Conservation (phyloP, 2,113 vertebrate genomes). For the Hyaena hyaena region DNA sequence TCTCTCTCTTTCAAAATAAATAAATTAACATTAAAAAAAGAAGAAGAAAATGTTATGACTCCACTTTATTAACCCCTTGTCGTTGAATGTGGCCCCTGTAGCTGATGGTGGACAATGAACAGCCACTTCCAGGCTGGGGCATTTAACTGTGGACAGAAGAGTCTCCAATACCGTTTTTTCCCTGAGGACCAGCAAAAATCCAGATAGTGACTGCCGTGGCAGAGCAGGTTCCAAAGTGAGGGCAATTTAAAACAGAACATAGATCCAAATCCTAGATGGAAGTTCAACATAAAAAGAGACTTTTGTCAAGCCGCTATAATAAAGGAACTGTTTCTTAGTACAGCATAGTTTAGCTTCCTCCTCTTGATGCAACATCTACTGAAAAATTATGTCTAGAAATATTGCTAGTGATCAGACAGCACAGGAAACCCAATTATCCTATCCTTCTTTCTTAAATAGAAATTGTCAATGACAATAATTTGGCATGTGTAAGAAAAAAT, state of each 20-base stretch:
- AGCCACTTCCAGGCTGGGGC: neutral
- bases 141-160: neutral
- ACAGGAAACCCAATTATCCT: neutral
- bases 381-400: neutral
- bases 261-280: neutral
- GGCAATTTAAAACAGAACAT: neutral
- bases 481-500: neutral
- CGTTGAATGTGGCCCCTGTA: neutral
- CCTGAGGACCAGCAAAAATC: neutral
- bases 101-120: neutral
- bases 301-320: neutral
- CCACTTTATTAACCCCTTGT: neutral
- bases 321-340: neutral
- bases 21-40: no score
- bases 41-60: neutral
- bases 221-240: neutral
- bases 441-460: neutral
- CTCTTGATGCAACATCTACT: neutral
- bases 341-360: neutral
- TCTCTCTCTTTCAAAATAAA: no score
- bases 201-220: neutral
- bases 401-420: neutral
- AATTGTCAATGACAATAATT: neutral
- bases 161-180: neutral
- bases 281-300: neutral